phyloP scores from a whole-genome alignment of 2,888 invertebrate genomes.

The Endotricha flammealis region DNA sequence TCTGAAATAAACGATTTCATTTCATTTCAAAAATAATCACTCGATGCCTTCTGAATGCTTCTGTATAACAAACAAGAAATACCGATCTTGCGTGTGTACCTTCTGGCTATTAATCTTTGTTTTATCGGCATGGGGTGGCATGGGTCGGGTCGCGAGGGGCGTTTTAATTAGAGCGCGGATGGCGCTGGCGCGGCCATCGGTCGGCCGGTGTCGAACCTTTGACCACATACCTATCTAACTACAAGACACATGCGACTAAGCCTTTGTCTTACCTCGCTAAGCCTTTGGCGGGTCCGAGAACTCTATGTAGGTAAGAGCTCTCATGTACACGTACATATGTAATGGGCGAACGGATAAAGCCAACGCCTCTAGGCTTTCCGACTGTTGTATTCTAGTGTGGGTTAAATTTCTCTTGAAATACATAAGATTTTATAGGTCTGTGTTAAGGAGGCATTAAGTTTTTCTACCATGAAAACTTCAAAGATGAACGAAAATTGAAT shows the following conservation, averaged over 20 bases:
- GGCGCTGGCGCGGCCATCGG: conserved; percentile 56
- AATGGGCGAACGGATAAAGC: neutral
- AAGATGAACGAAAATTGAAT: no score
- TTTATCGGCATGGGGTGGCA: conserved; percentile 19
- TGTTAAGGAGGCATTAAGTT: no score
- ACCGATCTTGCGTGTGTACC: no score
- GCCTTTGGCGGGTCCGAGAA: neutral
- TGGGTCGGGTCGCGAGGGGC: conserved; percentile 35
- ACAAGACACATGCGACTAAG: conserved; percentile 5
- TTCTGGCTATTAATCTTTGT: neutral
- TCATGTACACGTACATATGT: neutral
- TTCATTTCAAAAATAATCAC: no score
- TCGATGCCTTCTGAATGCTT: no score
- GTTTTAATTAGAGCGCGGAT: conserved; percentile 69
- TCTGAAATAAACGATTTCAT: no score
- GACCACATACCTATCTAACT: conserved; percentile 13
- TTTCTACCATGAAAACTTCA: no score
- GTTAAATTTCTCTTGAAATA: neutral
- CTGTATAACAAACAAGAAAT: no score
- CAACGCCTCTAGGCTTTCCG: neutral
- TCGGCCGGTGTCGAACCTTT: conserved; percentile 25
- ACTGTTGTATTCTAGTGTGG: neutral
- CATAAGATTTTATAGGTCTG: no score
- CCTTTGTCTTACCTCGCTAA: conserved; percentile 6
- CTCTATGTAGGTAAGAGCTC: neutral